Conservation (phyloP, 2,113 vertebrate species). For the Anas platyrhynchos region DNA sequence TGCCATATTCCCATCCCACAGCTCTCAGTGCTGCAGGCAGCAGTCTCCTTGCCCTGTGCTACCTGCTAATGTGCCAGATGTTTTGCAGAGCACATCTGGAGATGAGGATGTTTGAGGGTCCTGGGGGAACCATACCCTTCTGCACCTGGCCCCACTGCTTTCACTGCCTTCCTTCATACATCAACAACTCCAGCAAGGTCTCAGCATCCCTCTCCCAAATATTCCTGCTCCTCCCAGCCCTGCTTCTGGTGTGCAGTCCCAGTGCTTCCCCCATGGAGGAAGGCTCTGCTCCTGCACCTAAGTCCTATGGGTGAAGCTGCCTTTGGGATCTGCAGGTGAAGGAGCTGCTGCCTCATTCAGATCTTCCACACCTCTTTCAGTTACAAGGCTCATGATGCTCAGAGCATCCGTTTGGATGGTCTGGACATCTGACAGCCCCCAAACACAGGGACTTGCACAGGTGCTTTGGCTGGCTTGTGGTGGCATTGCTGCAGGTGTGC, state of each 20-base stretch:
- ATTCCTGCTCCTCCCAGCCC: neutral
- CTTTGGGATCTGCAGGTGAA: neutral
- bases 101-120: neutral
- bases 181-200: neutral
- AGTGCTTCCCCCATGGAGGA: accelerated
- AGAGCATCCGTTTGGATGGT: accelerated
- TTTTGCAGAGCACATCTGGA: neutral
- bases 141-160: neutral
- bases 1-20: neutral
- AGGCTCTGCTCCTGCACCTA: neutral
- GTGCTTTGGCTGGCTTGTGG: neutral
- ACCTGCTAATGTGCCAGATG: neutral
- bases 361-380: neutral
- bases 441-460: neutral
- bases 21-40: accelerated
- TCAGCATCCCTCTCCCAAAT: neutral
- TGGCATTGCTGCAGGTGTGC: neutral
- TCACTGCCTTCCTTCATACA: neutral
- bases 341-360: neutral
- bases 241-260: neutral
- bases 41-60: neutral
- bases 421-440: accelerated
- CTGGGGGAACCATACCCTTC: neutral
- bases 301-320: neutral
- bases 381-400: neutral